Base-by-base conservation (phyloP, 2,113 vertebrate species). In the Ascaphus truei region DNA sequence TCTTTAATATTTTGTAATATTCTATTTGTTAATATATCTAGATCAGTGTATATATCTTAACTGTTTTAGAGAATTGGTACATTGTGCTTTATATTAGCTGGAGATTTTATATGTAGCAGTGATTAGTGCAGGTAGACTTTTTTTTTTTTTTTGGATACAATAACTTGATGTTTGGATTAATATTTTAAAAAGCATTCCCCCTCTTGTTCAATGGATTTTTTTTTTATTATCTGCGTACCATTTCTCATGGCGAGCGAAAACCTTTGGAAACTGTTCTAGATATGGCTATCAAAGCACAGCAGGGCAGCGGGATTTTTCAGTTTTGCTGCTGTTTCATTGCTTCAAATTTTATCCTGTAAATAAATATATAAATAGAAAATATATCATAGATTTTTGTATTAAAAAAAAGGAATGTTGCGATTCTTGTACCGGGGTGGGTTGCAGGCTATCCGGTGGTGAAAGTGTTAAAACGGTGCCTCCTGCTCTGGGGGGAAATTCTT, bases 1-100 rank as follows among this genome's bases (percentile, higher is more conserved):
- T 94, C 89, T 90, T 94, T 90, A 95, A 94, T 95, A 95, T 98
- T 98, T 98, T 98, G 93, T 98, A 96, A 96, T 93, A 94, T 95
- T 93, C 88, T 87, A 87, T 92, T 93, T 98, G 93, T 95, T 95
- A 92, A 96, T 96, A 95, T 86, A 83, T 83, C 41, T 72, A 71
- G 81, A 65, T 83, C 83, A 81, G 88, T 96, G 91, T 96, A 94
- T 88, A 96, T 96, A 97, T 93, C 88, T 86, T 86, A 90, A 89
- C 88, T 84, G 88, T 94, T 95, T 95, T 88, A 92, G 87, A 93
- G 88, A 76, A 90, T 92, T 89, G 86, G 91, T 94, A 92, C 83
- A 88, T 90, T 92, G 89, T 89, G 92, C 92, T 94, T 93, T 90
- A 81, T 95, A 89, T 85, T 94, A 88, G 89, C 90, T 91, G 92